Conservation (phyloP, 2,113 vertebrate genomes). For the Oenanthe melanoleuca region DNA sequence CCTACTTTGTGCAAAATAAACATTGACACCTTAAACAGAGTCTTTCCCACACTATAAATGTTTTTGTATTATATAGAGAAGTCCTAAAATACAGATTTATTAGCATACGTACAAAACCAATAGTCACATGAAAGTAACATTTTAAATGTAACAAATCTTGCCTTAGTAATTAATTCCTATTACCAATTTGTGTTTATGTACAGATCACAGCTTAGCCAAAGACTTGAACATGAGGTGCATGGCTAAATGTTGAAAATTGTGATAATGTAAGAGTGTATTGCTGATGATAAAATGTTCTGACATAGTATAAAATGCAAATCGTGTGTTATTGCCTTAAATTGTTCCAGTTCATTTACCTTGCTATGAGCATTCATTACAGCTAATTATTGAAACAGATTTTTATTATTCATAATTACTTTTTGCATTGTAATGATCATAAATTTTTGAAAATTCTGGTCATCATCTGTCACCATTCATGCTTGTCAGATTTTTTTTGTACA, state of each 20-base stretch:
- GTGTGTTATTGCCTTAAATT: constrained; percentile 69
- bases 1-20: neutral
- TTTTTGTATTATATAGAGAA: neutral
- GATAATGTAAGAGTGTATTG: neutral
- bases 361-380: constrained; percentile 72
- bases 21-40: neutral
- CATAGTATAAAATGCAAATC: constrained; percentile 74
- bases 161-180: neutral
- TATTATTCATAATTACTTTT: constrained; percentile 79
- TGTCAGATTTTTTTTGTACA: constrained; percentile 43
- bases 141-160: neutral
- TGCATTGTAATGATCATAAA: constrained; percentile 74
- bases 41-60: neutral
- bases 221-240: neutral
- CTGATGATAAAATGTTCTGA: constrained; percentile 71
- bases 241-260: neutral
- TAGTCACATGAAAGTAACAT: neutral
- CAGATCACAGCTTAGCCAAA: neutral
- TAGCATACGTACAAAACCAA: neutral
- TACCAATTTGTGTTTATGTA: neutral
- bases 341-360: constrained; percentile 75
- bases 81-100: neutral
- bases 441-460: constrained; percentile 72
- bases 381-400: constrained; percentile 81
- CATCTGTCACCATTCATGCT: constrained; percentile 69